Percentiles rank a stretch among this genome's conserved stretches.
Conservation (phyloP, 2,797 vertebrate species). For the Ptychobarbus kaznakovi region DNA sequence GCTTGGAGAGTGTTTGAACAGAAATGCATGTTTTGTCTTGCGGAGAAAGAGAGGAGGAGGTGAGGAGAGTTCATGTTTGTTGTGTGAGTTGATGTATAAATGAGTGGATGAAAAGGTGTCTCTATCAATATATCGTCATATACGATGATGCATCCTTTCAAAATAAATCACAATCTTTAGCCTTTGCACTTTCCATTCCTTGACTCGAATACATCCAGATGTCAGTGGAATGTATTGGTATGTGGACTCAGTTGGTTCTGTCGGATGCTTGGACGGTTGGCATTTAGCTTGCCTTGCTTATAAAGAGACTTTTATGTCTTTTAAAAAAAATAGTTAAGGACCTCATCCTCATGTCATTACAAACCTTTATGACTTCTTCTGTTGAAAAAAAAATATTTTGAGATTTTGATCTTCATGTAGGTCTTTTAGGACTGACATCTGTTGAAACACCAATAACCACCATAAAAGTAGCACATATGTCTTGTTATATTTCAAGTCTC, state of each 20-base stretch:
- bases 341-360: neutral
- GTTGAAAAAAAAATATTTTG: neutral
- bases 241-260: neutral
- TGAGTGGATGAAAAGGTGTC: neutral
- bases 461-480: neutral
- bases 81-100: neutral
- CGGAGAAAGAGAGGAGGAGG: neutral
- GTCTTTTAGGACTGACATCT: neutral
- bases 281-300: conserved; percentile 14
- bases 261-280: conserved; percentile 1
- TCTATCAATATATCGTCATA: conserved; percentile 3
- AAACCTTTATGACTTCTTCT: neutral
- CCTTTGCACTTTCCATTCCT: conserved; percentile 51
- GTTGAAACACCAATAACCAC: neutral
- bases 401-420: neutral
- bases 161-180: conserved; percentile 49
- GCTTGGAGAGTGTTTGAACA: conserved; percentile 51
- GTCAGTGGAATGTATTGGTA: neutral
- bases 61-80: conserved; percentile 4
- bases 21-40: conserved; percentile 48
- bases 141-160: conserved; percentile 36
- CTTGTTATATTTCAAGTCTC: neutral
- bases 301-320: neutral
- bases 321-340: neutral
- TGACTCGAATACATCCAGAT: conserved; percentile 6